Conservation (phyloP, 2,888 invertebrate genomes). For the Leistus spinibarbis region DNA sequence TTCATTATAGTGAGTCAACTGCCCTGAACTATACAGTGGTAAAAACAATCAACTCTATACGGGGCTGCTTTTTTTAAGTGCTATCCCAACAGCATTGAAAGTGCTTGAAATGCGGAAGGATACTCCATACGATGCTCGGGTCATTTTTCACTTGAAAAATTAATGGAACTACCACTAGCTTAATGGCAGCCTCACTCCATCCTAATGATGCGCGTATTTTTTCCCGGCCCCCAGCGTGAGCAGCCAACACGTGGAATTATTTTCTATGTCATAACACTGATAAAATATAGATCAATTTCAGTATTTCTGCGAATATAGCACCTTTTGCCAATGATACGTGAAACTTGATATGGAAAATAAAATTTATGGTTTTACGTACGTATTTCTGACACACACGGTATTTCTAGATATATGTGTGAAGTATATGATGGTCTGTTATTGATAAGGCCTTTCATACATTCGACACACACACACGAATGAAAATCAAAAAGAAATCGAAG, state of each 20-base stretch:
- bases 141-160: not conserved
- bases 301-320: not conserved
- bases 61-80: not conserved
- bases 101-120: not conserved
- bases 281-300: not conserved
- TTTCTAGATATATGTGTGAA: not conserved
- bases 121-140: not conserved
- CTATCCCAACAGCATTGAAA: not conserved
- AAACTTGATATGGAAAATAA: not conserved
- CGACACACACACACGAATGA: not conserved
- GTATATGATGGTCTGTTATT: not conserved
- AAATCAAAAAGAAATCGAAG: not conserved
- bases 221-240: no score
- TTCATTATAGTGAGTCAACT: no score
- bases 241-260: not conserved
- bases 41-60: not conserved
- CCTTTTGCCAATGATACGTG: not conserved
- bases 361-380: not conserved
- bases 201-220: not conserved
- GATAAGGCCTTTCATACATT: not conserved
- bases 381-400: not conserved
- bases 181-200: not conserved
- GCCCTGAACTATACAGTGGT: no score
- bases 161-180: not conserved
- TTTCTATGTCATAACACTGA: not conserved